Evolutionary conservation across 1,140 invertebrate genomes (phyloP), one percentile per base, ranked within the genome.

Genomic region (Drosophila triauraria): DNA sequence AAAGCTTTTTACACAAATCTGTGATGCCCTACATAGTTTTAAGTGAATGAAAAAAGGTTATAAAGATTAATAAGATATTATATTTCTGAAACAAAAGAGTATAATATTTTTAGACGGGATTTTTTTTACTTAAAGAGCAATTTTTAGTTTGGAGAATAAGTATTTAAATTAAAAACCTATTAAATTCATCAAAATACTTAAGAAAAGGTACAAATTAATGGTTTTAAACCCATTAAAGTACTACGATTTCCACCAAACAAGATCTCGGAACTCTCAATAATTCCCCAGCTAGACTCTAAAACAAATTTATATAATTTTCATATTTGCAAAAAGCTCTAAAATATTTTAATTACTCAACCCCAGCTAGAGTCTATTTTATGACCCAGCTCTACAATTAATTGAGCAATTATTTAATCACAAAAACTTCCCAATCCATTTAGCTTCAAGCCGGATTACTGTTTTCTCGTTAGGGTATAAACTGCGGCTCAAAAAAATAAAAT

Each of bases 401-500:
- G 17, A 70, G 62, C 62, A 70, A 70, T 70, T 70, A 70, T 30
- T 51, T 67, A 67, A 70, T 67, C 48, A 51, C 35, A 70, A 35
- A 64, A 67, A 38, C 38, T 54, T 4, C 67, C 67, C 67, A 40
- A 54, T 70, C 67, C 57, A 44, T 44, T 62, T 27, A 30, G 23
- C 67, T 35, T 50, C 47, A 67, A 46, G n/a, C n/a, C 40, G 48
- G 25, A 67, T 67, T 44, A 67, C 61, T 53, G 46, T 70, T 67
- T 70, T 53, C 40, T 38, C 35, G 67, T 70, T 68, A 70, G 67
- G 67, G 67, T 70, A 70, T 72, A 25, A 13, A 25, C 20, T 23
- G 46, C 12, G 30, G 23, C 38, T 43, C 23, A 15, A 38, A 54
- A 32, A 44, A 69, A 20, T 20, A 5, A 59, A 71, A 50, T 72